These are phyloP conservation scores for Plagodis dolabraria DNA, from an alignment of 2,888 invertebrate genomes.

Conservation along the genomic window DNA sequence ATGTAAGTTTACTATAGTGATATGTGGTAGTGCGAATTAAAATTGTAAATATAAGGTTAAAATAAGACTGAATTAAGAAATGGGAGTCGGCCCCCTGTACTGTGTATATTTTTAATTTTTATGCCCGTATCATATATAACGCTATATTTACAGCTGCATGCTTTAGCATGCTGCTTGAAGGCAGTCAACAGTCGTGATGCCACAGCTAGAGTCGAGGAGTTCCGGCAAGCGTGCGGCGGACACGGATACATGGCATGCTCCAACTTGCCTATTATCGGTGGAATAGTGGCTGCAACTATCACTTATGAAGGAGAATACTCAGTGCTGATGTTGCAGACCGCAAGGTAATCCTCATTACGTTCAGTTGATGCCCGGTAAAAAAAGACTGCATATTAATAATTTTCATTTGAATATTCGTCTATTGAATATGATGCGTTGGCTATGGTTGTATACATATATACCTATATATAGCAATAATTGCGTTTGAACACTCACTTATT, in stretches of 20 bases:
- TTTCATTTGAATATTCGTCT: too few species aligned
- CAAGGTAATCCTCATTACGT: slow-evolving; percentile 74
- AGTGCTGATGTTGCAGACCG: slow-evolving; percentile 94
- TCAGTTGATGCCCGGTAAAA: slow-evolving; percentile 21
- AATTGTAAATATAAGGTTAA: too few species aligned
- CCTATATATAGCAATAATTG: slow-evolving; percentile 22
- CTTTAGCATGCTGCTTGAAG: slow-evolving; percentile 95
- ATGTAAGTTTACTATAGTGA: too few species aligned
- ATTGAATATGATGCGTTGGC: too few species aligned
- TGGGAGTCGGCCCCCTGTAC: too few species aligned
- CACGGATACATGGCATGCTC: slow-evolving; percentile 96
- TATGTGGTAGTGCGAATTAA: too few species aligned
- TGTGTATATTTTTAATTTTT: too few species aligned
- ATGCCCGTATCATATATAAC: neutral
- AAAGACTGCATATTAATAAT: too few species aligned
- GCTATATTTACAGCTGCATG: slow-evolving; percentile 88
- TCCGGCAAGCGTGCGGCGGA: slow-evolving; percentile 95
- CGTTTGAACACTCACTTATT: neutral
- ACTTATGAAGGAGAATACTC: slow-evolving; percentile 99
- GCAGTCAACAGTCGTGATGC: slow-evolving; percentile 92
- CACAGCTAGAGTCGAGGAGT: slow-evolving; percentile 89
- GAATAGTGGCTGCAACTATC: slow-evolving; percentile 91
- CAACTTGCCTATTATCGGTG: slow-evolving; percentile 93
- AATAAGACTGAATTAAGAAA: too few species aligned
- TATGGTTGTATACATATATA: too few species aligned